These are phyloP conservation scores for Frankliniella intonsa DNA, from an alignment of 2,888 invertebrate genomes.

Conservation along the genomic window DNA sequence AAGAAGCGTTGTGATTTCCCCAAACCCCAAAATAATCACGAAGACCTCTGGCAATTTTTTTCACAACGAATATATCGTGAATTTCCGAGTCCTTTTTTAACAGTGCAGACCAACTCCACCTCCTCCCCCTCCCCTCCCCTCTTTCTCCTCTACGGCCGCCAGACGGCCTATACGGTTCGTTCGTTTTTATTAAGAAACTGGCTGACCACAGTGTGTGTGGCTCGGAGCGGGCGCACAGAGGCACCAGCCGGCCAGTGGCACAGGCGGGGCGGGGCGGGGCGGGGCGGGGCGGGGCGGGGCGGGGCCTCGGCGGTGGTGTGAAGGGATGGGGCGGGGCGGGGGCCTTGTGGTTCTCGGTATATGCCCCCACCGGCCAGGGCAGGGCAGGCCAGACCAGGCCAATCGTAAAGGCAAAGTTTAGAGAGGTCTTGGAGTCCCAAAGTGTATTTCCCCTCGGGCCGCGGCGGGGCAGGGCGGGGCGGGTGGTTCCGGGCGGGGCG, in stretches of 20 bases:
- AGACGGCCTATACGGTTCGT: constrained; percentile 1
- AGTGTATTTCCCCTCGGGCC: constrained; percentile 11
- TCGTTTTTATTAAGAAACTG: constrained; percentile 17
- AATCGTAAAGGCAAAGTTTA: constrained; percentile 27
- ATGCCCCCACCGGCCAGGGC: not conserved
- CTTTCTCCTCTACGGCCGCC: too few species aligned
- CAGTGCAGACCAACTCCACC: too few species aligned
- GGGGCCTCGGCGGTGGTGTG: not conserved
- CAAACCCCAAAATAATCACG: too few species aligned
- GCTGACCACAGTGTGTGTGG: not conserved
- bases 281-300: not conserved
- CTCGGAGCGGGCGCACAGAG: not conserved
- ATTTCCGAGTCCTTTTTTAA: too few species aligned
- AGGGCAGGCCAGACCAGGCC: too few species aligned
- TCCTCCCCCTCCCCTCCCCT: too few species aligned
- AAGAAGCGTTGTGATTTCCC: too few species aligned
- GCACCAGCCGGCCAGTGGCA: not conserved
- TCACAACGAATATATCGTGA: too few species aligned
- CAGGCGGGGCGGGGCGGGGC: not conserved
- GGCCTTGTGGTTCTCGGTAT: constrained; percentile 19
- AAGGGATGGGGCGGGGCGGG: not conserved
- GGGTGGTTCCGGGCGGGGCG: too few species aligned
- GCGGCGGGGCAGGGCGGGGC: too few species aligned
- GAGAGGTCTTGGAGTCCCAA: constrained; percentile 26
- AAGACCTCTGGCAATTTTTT: too few species aligned